These are phyloP conservation scores for Pammene aurita DNA, from an alignment of 2,888 invertebrate genomes.

Conservation along the genomic window DNA sequence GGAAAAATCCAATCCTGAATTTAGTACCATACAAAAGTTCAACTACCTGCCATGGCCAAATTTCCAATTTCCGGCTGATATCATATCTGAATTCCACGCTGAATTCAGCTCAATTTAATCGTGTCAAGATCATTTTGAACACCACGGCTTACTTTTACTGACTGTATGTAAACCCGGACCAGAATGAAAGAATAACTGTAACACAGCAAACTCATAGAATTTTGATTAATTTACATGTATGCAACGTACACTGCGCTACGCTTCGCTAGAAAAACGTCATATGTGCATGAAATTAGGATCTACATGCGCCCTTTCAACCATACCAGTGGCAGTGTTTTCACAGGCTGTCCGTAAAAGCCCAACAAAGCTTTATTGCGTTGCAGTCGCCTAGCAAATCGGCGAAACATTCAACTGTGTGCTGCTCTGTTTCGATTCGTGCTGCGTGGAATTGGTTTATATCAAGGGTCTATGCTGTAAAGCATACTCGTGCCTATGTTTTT, in stretches of 20 bases:
- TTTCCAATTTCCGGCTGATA: too few relatives aligned
- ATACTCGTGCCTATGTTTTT: too few relatives aligned
- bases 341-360: constrained; percentile 21
- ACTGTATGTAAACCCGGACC: too few relatives aligned
- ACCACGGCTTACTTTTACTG: too few relatives aligned
- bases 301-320: neutral
- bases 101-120: too few relatives aligned
- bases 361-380: constrained; percentile 30
- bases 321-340: neutral
- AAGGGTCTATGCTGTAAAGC: too few relatives aligned
- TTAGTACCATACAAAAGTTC: too few relatives aligned
- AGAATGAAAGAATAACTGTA: neutral
- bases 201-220: constrained; percentile 8
- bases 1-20: too few relatives aligned
- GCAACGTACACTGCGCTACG: neutral
- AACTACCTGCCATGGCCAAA: too few relatives aligned
- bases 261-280: neutral
- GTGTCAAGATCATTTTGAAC: too few relatives aligned
- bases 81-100: too few relatives aligned
- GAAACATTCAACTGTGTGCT: constrained; percentile 17
- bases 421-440: constrained; percentile 1
- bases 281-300: neutral
- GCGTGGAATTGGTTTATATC: constrained; percentile 13
- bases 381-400: constrained; percentile 19
- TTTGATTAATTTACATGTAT: neutral